These are phyloP conservation scores for Cabera pusaria DNA, from an alignment of 2,888 invertebrate species.

Conservation along the genomic window DNA sequence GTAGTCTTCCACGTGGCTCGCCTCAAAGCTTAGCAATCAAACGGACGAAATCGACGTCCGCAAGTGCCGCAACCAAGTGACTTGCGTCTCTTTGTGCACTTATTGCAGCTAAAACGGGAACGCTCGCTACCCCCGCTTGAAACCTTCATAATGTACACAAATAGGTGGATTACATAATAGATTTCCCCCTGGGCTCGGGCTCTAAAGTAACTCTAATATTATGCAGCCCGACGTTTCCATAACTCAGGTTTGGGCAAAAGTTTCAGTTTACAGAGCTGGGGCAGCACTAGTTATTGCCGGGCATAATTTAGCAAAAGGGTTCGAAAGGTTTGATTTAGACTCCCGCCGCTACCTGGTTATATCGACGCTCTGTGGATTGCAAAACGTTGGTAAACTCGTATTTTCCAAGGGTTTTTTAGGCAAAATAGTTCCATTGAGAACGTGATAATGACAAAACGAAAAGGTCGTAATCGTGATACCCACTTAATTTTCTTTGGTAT, in stretches of 20 bases:
- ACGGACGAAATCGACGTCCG: too few relatives aligned
- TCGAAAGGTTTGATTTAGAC: slow-evolving; percentile 19
- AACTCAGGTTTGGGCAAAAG: slow-evolving; percentile 12
- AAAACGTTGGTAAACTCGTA: slow-evolving; percentile 6
- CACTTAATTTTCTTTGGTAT: too few relatives aligned
- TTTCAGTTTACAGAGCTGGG: slow-evolving; percentile 15
- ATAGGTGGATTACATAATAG: slow-evolving; percentile 3
- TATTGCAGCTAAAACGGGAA: too few relatives aligned
- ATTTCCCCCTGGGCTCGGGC: not conserved
- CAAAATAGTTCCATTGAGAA: not conserved
- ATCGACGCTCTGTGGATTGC: slow-evolving; percentile 2
- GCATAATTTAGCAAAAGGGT: slow-evolving; percentile 20
- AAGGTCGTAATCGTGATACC: too few relatives aligned
- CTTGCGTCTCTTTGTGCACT: too few relatives aligned
- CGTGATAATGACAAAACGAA: too few relatives aligned
- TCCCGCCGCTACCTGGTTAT: slow-evolving; percentile 3
- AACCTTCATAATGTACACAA: slow-evolving; percentile 5
- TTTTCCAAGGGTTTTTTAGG: slow-evolving; percentile 2
- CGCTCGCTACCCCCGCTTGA: too few relatives aligned
- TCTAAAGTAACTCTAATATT: slow-evolving; percentile 2
- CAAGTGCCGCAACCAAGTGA: too few relatives aligned
- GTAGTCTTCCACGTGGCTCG: too few relatives aligned
- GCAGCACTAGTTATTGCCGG: slow-evolving; percentile 16
- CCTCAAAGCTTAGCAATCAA: too few relatives aligned
- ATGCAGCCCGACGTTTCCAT: slow-evolving; percentile 11